Evolutionary conservation across 2,113 vertebrate genomes (phyloP).

Genomic region (Rallus limicola): DNA sequence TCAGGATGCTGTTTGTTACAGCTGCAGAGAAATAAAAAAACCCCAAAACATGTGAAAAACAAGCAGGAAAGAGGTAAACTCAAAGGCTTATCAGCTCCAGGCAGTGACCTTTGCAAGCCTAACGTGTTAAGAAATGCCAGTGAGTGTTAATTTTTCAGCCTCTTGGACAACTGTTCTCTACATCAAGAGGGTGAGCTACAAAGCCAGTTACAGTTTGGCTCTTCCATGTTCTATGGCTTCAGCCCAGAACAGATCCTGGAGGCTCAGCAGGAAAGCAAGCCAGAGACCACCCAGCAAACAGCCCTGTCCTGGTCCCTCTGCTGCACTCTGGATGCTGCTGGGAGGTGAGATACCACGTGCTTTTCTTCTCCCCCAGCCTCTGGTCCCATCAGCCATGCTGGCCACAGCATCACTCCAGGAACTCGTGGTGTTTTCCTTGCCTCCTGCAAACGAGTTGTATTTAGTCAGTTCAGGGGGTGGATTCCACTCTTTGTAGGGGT

Average conservation of each 20-base stretch:
- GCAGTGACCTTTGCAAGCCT: background rate
- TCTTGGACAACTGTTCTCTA: background rate
- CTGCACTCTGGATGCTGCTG: background rate
- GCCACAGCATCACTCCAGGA: fast-evolving
- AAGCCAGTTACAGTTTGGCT: background rate
- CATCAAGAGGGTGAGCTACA: background rate
- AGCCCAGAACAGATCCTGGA: background rate
- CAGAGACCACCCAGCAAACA: background rate
- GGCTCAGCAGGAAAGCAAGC: background rate
- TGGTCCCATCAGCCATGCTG: background rate
- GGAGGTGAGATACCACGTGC: fast-evolving
- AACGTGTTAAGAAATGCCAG: background rate
- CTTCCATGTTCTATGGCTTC: background rate
- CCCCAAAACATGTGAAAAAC: background rate
- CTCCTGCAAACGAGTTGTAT: background rate
- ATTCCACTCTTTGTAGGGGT: background rate
- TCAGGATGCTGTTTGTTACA: background rate
- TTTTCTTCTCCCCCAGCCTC: background rate
- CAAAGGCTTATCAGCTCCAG: background rate
- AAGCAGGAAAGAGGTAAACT: background rate
- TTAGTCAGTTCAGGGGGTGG: fast-evolving
- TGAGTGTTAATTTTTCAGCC: background rate
- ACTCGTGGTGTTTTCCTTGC: background rate
- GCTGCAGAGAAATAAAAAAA: background rate
- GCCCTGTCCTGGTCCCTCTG: background rate